Conservation (phyloP, 2,888 invertebrate species). For the Merodon equestris region DNA sequence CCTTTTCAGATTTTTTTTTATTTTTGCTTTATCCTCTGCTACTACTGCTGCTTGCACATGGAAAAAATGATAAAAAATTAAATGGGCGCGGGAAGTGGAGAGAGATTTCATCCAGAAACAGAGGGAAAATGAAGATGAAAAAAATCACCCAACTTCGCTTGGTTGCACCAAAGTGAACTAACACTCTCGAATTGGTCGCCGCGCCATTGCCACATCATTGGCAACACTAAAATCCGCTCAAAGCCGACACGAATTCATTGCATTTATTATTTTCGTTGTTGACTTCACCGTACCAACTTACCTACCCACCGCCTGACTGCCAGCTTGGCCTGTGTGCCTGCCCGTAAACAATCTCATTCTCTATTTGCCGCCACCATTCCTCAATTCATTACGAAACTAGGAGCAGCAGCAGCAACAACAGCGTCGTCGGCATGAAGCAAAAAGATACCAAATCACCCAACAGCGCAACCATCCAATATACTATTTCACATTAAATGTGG, state of each 20-base stretch:
- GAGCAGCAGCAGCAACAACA: slow-evolving; percentile 37
- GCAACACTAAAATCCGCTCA: slow-evolving; percentile 59
- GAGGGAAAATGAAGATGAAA: too few relatives aligned
- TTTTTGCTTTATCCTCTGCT: too few relatives aligned
- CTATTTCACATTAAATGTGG: slow-evolving; percentile 68
- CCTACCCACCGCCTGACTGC: too few relatives aligned
- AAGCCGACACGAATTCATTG: slow-evolving; percentile 60
- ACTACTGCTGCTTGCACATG: too few relatives aligned
- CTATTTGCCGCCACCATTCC: slow-evolving; percentile 39
- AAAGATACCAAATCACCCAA: slow-evolving; percentile 68
- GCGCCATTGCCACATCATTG: slow-evolving; percentile 57
- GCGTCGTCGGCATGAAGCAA: slow-evolving; percentile 50
- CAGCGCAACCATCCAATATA: slow-evolving; percentile 66
- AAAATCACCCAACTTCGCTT: slow-evolving; percentile 5
- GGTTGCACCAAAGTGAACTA: slow-evolving; percentile 31
- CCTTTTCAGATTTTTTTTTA: too few relatives aligned
- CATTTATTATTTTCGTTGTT: slow-evolving; percentile 59
- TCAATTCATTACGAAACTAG: slow-evolving; percentile 67
- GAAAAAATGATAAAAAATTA: too few relatives aligned
- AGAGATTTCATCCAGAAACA: too few relatives aligned
- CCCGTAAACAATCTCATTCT: slow-evolving; percentile 37
- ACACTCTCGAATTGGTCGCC: slow-evolving; percentile 35
- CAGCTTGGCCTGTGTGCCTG: slow-evolving; percentile 4
- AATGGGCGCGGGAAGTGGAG: too few relatives aligned
- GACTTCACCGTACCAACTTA: neutral